Evolutionary conservation across 2,888 invertebrate species (phyloP).

Genomic region (Lepidocyrtoides sp.): DNA sequence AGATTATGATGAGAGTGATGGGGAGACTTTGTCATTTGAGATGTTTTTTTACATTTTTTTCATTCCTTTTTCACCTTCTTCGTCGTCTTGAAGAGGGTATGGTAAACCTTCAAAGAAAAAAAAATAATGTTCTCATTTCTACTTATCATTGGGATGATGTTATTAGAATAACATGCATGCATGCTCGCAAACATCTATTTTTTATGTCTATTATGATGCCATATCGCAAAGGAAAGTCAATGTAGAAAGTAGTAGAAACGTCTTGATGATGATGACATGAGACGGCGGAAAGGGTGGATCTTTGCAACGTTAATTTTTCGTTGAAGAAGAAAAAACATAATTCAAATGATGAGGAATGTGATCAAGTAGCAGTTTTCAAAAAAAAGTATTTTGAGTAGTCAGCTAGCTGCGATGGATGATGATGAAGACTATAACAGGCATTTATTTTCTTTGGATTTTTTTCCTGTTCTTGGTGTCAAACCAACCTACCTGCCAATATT

Average conservation of each 20-base stretch:
- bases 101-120: neutral
- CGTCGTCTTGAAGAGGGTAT: neutral
- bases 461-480: neutral
- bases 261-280: neutral
- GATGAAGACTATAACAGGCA: neutral
- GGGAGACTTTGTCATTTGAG: slow-evolving; percentile 65
- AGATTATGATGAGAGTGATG: slow-evolving; percentile 15
- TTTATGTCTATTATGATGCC: neutral
- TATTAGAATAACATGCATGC: neutral
- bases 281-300: neutral
- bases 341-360: neutral
- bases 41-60: slow-evolving; percentile 32
- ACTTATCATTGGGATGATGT: slow-evolving; percentile 36
- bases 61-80: neutral
- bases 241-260: neutral
- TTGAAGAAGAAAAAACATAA: neutral
- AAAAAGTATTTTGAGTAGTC: neutral
- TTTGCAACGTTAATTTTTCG: neutral
- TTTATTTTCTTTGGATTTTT: neutral
- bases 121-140: neutral
- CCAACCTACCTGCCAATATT: neutral
- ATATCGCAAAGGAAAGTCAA: neutral
- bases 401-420: neutral
- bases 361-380: neutral
- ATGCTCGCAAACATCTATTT: neutral